phyloP scores from a whole-genome alignment of 2,113 vertebrate species.

The Narcine bancroftii region DNA sequence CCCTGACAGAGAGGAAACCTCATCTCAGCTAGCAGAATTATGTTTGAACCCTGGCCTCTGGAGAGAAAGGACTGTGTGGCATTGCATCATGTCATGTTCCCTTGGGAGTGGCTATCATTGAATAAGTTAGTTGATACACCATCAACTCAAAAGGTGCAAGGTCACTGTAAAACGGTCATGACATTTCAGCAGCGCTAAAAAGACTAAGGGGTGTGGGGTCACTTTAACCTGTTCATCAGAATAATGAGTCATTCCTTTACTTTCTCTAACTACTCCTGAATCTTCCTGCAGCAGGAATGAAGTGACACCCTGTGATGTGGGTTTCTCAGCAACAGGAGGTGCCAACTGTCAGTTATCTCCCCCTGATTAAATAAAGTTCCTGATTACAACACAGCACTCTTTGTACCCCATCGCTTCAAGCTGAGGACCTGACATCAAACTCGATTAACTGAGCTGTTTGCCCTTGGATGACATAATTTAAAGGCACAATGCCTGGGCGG shows the following conservation, averaged over 20 bases:
- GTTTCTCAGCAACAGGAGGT: slow-evolving; percentile 1
- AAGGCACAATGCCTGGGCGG: background rate
- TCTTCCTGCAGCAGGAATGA: background rate
- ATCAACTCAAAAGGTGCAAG: slow-evolving; percentile 11
- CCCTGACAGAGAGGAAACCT: background rate
- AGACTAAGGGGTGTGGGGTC: slow-evolving; percentile 15
- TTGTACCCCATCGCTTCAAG: background rate
- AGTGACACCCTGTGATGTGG: background rate
- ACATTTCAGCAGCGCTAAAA: slow-evolving; percentile 10
- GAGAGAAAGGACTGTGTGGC: background rate
- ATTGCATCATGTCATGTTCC: background rate
- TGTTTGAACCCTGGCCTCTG: background rate
- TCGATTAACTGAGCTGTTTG: background rate
- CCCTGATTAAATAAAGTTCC: background rate
- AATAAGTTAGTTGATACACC: slow-evolving; percentile 4
- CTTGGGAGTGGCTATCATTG: slow-evolving; percentile 13
- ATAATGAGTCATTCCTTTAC: slow-evolving; percentile 6
- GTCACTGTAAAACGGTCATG: background rate
- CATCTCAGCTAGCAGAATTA: background rate
- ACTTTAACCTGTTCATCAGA: background rate
- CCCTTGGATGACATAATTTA: background rate
- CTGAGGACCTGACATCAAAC: background rate
- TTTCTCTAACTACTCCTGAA: background rate
- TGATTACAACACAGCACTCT: background rate
- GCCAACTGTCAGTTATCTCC: background rate